Base-by-base conservation (phyloP, 2,797 vertebrate genomes). In the Mico argentatus region DNA sequence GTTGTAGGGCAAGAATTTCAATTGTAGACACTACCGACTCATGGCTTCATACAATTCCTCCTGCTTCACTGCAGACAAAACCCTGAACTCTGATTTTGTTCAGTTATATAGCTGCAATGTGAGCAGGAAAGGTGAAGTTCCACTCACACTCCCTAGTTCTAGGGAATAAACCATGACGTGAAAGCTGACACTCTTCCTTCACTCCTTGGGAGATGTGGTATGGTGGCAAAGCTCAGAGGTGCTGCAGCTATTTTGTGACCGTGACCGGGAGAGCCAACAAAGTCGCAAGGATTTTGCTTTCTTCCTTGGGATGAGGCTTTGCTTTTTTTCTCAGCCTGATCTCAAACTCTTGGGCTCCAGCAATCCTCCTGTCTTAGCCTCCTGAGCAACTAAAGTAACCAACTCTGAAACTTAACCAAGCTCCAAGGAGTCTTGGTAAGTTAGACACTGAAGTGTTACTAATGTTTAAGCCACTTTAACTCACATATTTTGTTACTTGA, bases 401-500 rank as follows among this genome's bases (percentile, higher is more conserved):
- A 64, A 59, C 41, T 61, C 12, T 79, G 46, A 90, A 82, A 80
- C 12, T 88, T 80, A 14, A 48, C 20, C 22, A 55, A 55, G 20
- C 52, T 73, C 94, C 73, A 22, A 77, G 48, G 26, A 73, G 7
- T 84, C 36, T 81, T 94, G 17, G 26, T 85, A 72, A 48, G 27
- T 72, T 67, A 77, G 24, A 75, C 30, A 59, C 5, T 87, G 72
- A 93, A 30, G 46, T 79, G 33, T 17, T 36, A 27, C 79, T 77
- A 77, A 39, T 73, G 26, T 64, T 93, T 59, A 70, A 72, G 33
- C 27, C 17, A 36, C 46, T 92, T 88, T 81, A 81, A 85, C 57
- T 93, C 6, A 52, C 24, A 30, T 90, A 89, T 81, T 96, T 88
- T 52, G 2, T 86, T 92, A 85, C 30, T 33, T 87, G 70, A 93